These are phyloP conservation scores for Hylomyscus alleni DNA, from an alignment of 2,797 vertebrate genomes.

Conservation along the genomic window DNA sequence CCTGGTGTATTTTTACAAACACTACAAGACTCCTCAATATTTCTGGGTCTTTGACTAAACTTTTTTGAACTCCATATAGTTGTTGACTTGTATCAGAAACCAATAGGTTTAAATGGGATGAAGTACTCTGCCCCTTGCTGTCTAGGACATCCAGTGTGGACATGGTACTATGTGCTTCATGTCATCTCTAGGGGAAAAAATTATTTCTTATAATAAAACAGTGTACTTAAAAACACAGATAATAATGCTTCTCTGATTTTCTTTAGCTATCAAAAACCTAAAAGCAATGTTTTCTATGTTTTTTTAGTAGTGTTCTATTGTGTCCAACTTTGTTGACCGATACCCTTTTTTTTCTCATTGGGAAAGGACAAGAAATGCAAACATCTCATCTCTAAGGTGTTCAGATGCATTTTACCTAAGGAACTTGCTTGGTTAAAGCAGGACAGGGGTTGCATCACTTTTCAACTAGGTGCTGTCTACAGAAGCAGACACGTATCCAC, in stretches of 20 bases:
- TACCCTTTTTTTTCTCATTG: background rate
- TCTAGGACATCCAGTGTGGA: background rate
- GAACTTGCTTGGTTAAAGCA: background rate
- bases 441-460: background rate
- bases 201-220: background rate
- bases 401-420: background rate
- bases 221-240: background rate
- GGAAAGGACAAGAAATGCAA: background rate
- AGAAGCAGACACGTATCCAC: background rate
- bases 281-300: background rate
- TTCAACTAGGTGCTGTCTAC: background rate
- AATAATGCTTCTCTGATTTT: constrained; percentile 25
- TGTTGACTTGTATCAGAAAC: background rate
- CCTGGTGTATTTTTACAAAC: background rate
- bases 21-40: background rate
- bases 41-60: background rate
- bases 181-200: background rate
- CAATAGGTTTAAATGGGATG: background rate
- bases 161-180: background rate
- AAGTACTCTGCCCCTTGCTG: background rate
- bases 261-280: background rate
- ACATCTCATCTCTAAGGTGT: background rate
- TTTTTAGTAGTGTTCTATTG: background rate
- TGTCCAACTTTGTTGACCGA: background rate
- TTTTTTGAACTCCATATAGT: background rate